Evolutionary conservation across 2,888 invertebrate species (phyloP).

Genomic region (Cantharis flavilabris): DNA sequence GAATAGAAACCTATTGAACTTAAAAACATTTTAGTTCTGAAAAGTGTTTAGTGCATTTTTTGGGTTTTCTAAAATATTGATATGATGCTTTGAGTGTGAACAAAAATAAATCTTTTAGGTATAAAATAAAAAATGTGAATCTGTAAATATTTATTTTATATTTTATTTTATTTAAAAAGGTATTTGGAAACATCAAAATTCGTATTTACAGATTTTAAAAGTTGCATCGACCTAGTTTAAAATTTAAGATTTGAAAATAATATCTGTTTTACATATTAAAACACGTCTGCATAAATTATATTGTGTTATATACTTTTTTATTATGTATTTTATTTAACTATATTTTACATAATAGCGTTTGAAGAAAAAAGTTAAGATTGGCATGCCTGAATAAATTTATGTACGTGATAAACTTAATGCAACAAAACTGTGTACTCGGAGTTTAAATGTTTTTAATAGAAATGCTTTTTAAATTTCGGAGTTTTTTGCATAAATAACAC

Average conservation of each 20-base stretch:
- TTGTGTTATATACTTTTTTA: slow-evolving; percentile 2
- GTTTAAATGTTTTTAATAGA: background rate
- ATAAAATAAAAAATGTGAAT: background rate
- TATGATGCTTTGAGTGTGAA: background rate
- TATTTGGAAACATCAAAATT: background rate
- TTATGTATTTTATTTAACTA: background rate
- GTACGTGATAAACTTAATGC: background rate
- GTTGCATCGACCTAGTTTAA: background rate
- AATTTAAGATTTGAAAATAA: slow-evolving; percentile 13
- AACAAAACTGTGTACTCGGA: background rate
- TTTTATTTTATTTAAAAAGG: background rate
- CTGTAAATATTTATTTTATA: background rate
- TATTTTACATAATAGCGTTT: background rate
- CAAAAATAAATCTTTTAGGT: background rate
- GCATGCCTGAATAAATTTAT: background rate
- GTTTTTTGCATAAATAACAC: background rate
- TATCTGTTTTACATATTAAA: slow-evolving; percentile 22
- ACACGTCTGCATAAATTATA: slow-evolving; percentile 17
- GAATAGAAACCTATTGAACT: too few species aligned
- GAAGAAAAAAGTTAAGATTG: background rate
- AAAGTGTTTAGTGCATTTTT: too few species aligned
- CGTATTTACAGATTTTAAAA: background rate
- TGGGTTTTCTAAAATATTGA: too few species aligned
- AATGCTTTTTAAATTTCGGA: background rate
- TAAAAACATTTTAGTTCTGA: too few species aligned